Evolutionary conservation across 1,140 invertebrate genomes (phyloP).

Genomic region (Oreohelix idahoensis): DNA sequence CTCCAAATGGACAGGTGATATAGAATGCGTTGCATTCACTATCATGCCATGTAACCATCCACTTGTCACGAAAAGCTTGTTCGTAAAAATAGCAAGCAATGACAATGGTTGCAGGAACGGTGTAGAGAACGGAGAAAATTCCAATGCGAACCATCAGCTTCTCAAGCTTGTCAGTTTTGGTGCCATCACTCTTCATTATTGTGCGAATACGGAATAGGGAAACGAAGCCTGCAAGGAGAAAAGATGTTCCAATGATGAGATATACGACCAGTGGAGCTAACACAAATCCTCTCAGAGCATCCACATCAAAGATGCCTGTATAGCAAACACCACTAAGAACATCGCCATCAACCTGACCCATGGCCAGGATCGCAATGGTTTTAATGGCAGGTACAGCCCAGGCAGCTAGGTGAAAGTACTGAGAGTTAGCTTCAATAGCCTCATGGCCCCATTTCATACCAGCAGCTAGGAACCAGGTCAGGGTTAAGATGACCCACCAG

Average conservation of each 20-base stretch:
- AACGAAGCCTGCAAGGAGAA: conserved; percentile 94
- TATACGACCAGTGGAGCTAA: conserved; percentile 92
- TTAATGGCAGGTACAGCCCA: conserved; percentile 94
- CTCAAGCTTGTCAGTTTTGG: conserved; percentile 96
- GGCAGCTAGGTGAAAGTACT: conserved; percentile 97
- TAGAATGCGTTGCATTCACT: conserved; percentile 55
- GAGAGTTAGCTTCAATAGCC: conserved; percentile 97
- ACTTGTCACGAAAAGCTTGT: conserved; percentile 86
- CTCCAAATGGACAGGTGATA: conserved; percentile 44
- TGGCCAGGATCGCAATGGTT: conserved; percentile 92
- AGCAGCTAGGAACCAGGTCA: conserved; percentile 98
- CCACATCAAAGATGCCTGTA: conserved; percentile 92
- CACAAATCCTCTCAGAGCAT: conserved; percentile 90
- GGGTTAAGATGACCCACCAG: conserved; percentile 98
- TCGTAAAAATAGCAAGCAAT: conserved; percentile 98
- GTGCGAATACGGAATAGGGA: conserved; percentile 95
- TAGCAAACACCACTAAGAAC: conserved; percentile 96
- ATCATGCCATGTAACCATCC: conserved; percentile 76
- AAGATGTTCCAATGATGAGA: conserved; percentile 91
- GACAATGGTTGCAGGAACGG: conserved; percentile 94
- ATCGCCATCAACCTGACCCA: conserved; percentile 97
- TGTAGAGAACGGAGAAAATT: conserved; percentile 95
- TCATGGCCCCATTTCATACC: conserved; percentile 99
- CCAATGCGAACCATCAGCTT: conserved; percentile 98
- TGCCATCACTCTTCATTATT: conserved; percentile 89